These are phyloP conservation scores for Beris morrisii DNA, from an alignment of 2,888 invertebrate species.

Conservation along the genomic window DNA sequence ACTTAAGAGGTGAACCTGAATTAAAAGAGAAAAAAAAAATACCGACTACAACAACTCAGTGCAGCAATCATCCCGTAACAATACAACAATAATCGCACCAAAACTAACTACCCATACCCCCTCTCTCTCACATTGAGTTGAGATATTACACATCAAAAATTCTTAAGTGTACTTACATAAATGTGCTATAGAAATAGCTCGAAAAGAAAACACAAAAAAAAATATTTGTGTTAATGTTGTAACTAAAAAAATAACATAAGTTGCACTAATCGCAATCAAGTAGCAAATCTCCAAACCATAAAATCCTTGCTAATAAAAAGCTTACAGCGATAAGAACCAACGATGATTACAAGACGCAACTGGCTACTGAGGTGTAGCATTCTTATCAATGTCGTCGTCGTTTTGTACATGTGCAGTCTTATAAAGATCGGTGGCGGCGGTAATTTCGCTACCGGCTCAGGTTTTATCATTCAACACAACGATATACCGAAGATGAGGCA, in stretches of 20 bases:
- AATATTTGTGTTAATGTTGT: too few relatives aligned
- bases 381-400: constrained; percentile 70
- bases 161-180: constrained; percentile 28
- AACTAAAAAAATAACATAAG: too few relatives aligned
- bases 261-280: too few relatives aligned
- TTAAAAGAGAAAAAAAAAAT: too few relatives aligned
- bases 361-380: constrained; percentile 75
- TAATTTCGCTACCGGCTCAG: constrained; percentile 50
- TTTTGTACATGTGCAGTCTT: constrained; percentile 72
- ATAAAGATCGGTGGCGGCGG: constrained; percentile 57
- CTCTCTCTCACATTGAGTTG: not conserved
- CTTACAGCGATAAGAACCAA: constrained; percentile 31
- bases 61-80: not conserved
- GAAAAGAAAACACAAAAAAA: too few relatives aligned
- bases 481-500: constrained; percentile 27
- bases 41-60: too few relatives aligned
- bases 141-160: too few relatives aligned
- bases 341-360: constrained; percentile 64
- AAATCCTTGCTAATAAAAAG: too few relatives aligned
- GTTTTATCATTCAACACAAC: constrained; percentile 49
- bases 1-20: constrained; percentile 30
- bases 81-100: not conserved
- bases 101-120: not conserved
- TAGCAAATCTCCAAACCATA: too few relatives aligned
- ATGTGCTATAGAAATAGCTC: constrained; percentile 23